phyloP scores from a whole-genome alignment of 2,888 invertebrate species.

The Phlogophora meticulosa region DNA sequence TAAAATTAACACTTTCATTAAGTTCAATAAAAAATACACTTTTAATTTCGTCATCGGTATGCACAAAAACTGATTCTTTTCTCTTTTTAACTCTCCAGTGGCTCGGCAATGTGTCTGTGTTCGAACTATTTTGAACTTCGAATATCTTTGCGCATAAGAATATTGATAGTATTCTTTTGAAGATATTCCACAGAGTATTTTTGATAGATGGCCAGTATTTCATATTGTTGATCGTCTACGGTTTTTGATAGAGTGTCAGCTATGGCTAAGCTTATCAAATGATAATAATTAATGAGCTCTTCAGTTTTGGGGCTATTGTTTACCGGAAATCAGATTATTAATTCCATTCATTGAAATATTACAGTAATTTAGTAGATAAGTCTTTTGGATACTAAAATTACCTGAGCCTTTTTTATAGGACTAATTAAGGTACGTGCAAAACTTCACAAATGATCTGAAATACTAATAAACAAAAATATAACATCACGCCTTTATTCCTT shows the following conservation, averaged over 20 bases:
- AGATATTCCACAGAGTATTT: constrained; percentile 28
- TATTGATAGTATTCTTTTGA: constrained; percentile 26
- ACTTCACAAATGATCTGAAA: too few relatives aligned
- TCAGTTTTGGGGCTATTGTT: constrained; percentile 9
- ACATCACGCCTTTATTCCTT: too few relatives aligned
- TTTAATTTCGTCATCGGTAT: constrained; percentile 47
- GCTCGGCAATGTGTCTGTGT: constrained; percentile 69
- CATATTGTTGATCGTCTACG: constrained; percentile 28
- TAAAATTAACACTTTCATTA: not conserved
- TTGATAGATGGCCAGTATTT: constrained; percentile 25
- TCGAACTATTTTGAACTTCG: constrained; percentile 48
- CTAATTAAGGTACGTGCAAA: too few relatives aligned
- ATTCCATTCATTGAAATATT: constrained; percentile 5
- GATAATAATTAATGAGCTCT: constrained; percentile 52
- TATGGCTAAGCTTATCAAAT: constrained; percentile 40
- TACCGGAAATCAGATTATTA: constrained; percentile 11
- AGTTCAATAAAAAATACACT: constrained; percentile 50
- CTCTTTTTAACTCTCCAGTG: constrained; percentile 61
- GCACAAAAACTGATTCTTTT: constrained; percentile 58
- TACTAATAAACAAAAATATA: too few relatives aligned
- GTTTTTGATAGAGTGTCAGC: constrained; percentile 18
- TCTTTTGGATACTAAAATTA: too few relatives aligned
- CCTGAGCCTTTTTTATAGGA: too few relatives aligned
- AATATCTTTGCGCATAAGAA: constrained; percentile 32
- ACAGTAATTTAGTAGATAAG: not conserved